Evolutionary conservation across 2,888 invertebrate genomes (phyloP).

Genomic region (Drosophila kuntzei): DNA sequence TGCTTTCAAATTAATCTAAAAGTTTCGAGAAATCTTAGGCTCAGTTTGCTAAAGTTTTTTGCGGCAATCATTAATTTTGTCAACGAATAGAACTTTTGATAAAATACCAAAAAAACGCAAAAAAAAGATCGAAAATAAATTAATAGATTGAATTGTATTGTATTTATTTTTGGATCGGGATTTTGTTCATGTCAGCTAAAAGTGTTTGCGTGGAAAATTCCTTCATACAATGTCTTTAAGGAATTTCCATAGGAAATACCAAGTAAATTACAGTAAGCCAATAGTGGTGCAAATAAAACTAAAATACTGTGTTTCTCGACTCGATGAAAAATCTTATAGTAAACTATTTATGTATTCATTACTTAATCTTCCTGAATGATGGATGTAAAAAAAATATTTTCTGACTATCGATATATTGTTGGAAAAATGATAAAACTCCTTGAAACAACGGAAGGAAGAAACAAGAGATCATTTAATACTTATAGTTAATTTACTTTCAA

Average conservation of each 20-base stretch:
- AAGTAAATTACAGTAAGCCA: background rate
- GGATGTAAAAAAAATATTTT: no score
- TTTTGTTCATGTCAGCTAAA: conserved; percentile 12
- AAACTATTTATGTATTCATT: no score
- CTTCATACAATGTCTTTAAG: background rate
- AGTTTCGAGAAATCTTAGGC: conserved; percentile 47
- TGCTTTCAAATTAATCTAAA: conserved; percentile 37
- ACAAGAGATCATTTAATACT: no score
- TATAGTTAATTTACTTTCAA: no score
- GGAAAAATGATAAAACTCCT: no score
- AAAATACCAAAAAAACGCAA: conserved; percentile 27
- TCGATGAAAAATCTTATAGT: no score
- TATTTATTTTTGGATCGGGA: conserved; percentile 12
- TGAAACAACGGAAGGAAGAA: no score
- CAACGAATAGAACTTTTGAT: conserved; percentile 47
- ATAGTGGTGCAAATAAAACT: background rate
- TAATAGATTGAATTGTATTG: conserved; percentile 53
- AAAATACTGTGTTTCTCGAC: no score
- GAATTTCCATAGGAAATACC: background rate
- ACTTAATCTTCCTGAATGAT: no score
- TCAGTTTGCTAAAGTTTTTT: conserved; percentile 53
- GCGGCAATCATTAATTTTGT: conserved; percentile 69
- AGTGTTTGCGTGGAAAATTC: background rate
- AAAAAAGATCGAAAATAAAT: conserved; percentile 51
- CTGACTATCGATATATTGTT: no score